phyloP scores from a whole-genome alignment of 2,888 invertebrate species.

The Phyto melanocephala region DNA sequence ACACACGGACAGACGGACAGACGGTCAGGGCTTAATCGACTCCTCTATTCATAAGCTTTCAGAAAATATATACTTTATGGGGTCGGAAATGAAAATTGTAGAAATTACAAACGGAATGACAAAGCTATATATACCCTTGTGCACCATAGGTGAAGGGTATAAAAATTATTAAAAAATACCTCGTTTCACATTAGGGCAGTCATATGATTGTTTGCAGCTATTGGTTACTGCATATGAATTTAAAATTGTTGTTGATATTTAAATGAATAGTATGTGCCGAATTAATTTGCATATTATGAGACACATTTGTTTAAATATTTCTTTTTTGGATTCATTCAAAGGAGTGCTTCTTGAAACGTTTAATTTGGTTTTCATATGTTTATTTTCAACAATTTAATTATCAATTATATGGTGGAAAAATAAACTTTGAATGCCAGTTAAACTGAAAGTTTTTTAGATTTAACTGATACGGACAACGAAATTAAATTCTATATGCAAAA shows the following conservation, averaged over 20 bases:
- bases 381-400: constrained; percentile 29
- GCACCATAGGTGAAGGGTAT: no score
- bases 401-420: constrained; percentile 18
- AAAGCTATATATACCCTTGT: no score
- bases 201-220: constrained; percentile 33
- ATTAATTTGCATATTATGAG: constrained; percentile 60
- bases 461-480: no score
- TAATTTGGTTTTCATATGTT: not conserved
- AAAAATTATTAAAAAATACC: not conserved
- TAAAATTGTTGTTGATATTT: not conserved
- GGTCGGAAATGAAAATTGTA: no score
- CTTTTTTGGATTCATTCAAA: not conserved
- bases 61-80: no score
- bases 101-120: no score
- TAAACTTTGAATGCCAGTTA: no score
- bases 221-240: not conserved
- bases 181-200: constrained; percentile 54
- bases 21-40: no score
- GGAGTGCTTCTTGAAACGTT: not conserved
- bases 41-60: no score
- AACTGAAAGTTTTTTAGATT: no score
- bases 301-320: constrained; percentile 12
- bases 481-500: no score
- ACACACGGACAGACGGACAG: no score
- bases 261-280: constrained; percentile 56